Evolutionary conservation across 1,140 invertebrate genomes (phyloP), one percentile per base, ranked within the genome.

Genomic region (Zaprionus africanus): DNA sequence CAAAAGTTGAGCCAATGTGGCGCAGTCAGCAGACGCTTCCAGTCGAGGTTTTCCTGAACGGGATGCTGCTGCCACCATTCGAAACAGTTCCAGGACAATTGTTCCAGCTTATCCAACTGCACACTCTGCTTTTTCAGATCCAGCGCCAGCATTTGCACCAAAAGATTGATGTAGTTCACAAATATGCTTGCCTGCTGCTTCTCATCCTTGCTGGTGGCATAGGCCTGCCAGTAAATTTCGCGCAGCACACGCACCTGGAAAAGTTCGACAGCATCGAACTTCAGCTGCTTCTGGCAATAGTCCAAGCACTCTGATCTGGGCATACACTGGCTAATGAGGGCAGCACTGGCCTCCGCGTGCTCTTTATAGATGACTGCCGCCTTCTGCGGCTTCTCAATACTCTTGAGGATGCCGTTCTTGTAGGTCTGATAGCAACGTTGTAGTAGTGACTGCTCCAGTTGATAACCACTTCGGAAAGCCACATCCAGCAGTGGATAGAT

Each of bases 1-100:
- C 94, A 95, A 79, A 95, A 96, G 59, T 94, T 95, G 17, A 95
- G 93, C 94, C 96, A 96, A 6, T 94, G 94, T 41, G 94, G 92
- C 84, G 94, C 94, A 67, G 91, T 91, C 76, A 92, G 93, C 73
- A 82, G 92, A 61, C 78, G 92, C 57, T 77, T 94, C 67, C 94
- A 94, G 81, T 90, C 93, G 38, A 84, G 31, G 0, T 57, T 51
- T 11, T 31, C 34, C 17, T 43, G 17, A n/a, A 15, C 57, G 17
- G 6, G 7, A 13, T 36, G 46, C 67, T 61, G 67, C 93, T 92
- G 88, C 92, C 93, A 75, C 90, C 73, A 88, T 34, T 64, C 92
- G 79, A 80, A 93, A 77, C 69, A 76, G 73, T 78, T 83, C 56
- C 71, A 92, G 0, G 77, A 65, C n/a, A 90, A 57, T 19, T 82